Conservation (phyloP, 2,797 vertebrate species). For the Lepidocolaptes lacrymiger region DNA sequence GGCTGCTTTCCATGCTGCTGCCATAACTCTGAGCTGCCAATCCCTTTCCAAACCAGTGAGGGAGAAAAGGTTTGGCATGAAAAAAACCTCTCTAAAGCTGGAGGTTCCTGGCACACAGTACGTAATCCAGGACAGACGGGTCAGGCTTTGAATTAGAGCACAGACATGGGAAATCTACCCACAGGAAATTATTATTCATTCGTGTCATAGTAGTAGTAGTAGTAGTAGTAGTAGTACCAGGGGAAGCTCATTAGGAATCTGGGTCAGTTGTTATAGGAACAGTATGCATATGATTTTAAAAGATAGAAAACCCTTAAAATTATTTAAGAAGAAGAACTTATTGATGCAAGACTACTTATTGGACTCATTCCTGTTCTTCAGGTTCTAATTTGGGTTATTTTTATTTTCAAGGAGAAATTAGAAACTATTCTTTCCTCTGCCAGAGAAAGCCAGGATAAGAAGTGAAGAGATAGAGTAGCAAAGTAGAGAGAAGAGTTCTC, state of each 20-base stretch:
- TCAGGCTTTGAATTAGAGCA: slow-evolving; percentile 17
- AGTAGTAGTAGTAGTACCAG: background rate
- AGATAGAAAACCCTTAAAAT: background rate
- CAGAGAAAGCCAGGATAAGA: background rate
- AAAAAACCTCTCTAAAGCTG: background rate
- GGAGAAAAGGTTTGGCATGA: background rate
- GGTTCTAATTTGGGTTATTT: background rate
- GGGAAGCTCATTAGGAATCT: slow-evolving; percentile 35
- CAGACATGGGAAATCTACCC: background rate
- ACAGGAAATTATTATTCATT: slow-evolving; percentile 25
- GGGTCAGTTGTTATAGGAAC: slow-evolving; percentile 2
- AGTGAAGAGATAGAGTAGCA: background rate
- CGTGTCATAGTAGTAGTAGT: background rate
- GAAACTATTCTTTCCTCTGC: background rate
- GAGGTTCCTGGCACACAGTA: background rate
- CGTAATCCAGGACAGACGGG: background rate
- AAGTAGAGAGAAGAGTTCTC: background rate
- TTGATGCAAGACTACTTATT: background rate
- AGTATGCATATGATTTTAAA: background rate
- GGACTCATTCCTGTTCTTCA: background rate
- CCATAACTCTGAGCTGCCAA: background rate
- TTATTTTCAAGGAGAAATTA: background rate
- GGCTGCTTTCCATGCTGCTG: background rate
- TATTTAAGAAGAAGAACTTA: background rate
- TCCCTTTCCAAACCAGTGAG: background rate